Conservation (phyloP, 1,140 invertebrate species). For the Procambarus virginalis region DNA sequence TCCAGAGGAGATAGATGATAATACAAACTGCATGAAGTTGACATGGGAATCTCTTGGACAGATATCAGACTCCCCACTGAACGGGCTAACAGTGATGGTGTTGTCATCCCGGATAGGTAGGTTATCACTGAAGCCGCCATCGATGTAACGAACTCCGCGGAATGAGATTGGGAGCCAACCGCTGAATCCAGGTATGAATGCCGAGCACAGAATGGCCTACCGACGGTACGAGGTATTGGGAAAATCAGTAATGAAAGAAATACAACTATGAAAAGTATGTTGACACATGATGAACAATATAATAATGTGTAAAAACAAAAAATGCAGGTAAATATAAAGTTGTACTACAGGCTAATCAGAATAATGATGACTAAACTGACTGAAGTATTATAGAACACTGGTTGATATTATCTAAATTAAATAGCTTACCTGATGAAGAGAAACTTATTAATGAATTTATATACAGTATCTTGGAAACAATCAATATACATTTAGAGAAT, state of each 20-base stretch:
- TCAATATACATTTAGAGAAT: too few relatives aligned
- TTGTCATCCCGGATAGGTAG: constrained; percentile 93
- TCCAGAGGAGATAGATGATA: not conserved
- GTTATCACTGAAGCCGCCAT: constrained; percentile 97
- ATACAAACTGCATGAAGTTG: constrained; percentile 4
- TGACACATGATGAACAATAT: not conserved
- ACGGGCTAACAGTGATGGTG: constrained; percentile 97
- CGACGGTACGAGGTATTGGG: constrained; percentile 44
- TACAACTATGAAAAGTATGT: not conserved
- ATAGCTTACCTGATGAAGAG: too few relatives aligned
- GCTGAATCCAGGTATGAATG: constrained; percentile 96
- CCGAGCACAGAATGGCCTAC: constrained; percentile 91
- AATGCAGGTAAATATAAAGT: too few relatives aligned
- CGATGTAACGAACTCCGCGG: constrained; percentile 93
- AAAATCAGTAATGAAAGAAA: not conserved
- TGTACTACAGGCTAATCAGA: too few relatives aligned
- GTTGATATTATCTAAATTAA: too few relatives aligned
- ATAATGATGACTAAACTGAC: too few relatives aligned
- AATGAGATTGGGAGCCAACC: constrained; percentile 92
- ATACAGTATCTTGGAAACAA: too few relatives aligned
- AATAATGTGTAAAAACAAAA: not conserved
- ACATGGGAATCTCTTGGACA: constrained; percentile 86
- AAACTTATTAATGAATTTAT: too few relatives aligned
- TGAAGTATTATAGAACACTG: too few relatives aligned
- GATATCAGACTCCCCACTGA: constrained; percentile 98